These are phyloP conservation scores for Tragelaphus eurycerus DNA, from an alignment of 2,797 vertebrate genomes.

Conservation along the genomic window DNA sequence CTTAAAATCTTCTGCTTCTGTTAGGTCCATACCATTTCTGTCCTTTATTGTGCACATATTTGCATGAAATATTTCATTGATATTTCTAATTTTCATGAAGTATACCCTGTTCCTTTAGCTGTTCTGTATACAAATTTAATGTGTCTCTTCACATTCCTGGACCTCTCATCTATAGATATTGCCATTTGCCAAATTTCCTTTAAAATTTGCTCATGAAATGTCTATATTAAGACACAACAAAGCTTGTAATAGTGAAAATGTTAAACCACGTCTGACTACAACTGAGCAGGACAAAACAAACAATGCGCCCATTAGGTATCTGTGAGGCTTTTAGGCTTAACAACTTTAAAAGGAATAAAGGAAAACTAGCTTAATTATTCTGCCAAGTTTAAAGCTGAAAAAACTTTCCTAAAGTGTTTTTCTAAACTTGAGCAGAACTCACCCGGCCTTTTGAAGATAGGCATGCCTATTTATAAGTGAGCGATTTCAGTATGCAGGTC, in stretches of 20 bases:
- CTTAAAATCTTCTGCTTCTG: not conserved
- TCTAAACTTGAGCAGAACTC: conserved; percentile 8
- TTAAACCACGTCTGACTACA: conserved; percentile 38
- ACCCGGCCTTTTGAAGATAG: not conserved
- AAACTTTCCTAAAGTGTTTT: conserved; percentile 12
- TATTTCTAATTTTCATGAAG: not conserved
- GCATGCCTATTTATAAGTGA: conserved; percentile 47
- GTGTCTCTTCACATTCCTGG: not conserved
- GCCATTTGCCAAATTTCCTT: not conserved
- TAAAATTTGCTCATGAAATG: conserved; percentile 6
- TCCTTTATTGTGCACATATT: not conserved
- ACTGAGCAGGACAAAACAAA: not conserved
- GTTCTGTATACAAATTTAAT: not conserved
- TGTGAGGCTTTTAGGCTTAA: conserved; percentile 34
- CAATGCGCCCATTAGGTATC: not conserved
- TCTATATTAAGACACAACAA: not conserved
- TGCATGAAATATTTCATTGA: not conserved
- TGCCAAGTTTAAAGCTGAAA: conserved; percentile 10
- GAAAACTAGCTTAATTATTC: conserved; percentile 44
- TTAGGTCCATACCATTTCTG: not conserved
- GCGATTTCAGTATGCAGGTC: conserved; percentile 16
- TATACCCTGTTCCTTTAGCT: not conserved
- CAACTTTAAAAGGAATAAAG: conserved; percentile 19
- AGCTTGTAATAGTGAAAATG: not conserved
- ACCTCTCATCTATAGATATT: not conserved